Percentiles rank a stretch among this genome's conserved stretches.
phyloP scores from a whole-genome alignment of 2,888 invertebrate genomes.

The Eupithecia inturbata region DNA sequence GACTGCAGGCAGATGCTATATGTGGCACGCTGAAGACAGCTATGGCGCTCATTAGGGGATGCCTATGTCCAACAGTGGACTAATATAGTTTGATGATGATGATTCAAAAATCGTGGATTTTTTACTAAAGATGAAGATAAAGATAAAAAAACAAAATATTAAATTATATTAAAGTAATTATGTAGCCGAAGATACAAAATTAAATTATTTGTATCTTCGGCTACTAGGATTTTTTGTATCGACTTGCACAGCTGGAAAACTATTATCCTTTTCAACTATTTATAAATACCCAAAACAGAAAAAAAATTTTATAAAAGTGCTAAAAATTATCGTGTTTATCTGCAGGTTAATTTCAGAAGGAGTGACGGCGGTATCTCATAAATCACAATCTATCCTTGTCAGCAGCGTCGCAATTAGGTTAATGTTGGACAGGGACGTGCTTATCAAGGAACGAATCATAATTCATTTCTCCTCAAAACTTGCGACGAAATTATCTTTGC shows the following conservation, averaged over 20 bases:
- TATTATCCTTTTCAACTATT: neutral
- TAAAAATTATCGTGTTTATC: slow-evolving; percentile 29
- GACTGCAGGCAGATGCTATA: too few relatives aligned
- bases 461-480: slow-evolving; percentile 34
- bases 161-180: too few relatives aligned
- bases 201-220: too few relatives aligned
- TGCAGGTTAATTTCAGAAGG: slow-evolving; percentile 56
- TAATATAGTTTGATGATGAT: too few relatives aligned
- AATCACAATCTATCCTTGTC: slow-evolving; percentile 70
- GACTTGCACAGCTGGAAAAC: neutral
- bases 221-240: too few relatives aligned
- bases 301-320: neutral
- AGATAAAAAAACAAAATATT: too few relatives aligned
- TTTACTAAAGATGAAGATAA: neutral
- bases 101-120: neutral
- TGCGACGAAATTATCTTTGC: slow-evolving; percentile 32
- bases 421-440: slow-evolving; percentile 51
- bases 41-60: too few relatives aligned
- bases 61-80: too few relatives aligned
- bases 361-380: slow-evolving; percentile 53
- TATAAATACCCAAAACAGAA: neutral
- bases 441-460: slow-evolving; percentile 44
- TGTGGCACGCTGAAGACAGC: too few relatives aligned
- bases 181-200: too few relatives aligned
- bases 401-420: slow-evolving; percentile 53